phyloP scores from a whole-genome alignment of 2,797 vertebrate species.

The Salmo trutta region DNA sequence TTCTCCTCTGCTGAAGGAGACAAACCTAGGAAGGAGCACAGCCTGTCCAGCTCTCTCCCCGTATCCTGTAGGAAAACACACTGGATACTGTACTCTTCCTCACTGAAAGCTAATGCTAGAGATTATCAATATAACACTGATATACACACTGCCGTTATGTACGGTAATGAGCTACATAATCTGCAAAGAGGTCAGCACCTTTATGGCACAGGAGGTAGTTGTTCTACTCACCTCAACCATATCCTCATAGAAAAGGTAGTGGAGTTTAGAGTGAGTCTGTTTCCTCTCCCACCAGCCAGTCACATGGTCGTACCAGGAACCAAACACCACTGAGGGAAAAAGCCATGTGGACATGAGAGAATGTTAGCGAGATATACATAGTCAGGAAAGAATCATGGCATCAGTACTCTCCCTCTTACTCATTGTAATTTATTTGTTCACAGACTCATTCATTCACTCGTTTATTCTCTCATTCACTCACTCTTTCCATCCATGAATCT shows the following conservation, averaged over 20 bases:
- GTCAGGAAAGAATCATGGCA: not conserved
- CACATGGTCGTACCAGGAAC: conserved; percentile 83
- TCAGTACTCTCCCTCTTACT: not conserved
- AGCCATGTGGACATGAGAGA: not conserved
- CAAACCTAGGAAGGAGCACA: conserved; percentile 76
- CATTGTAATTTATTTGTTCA: not conserved
- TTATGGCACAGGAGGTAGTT: not conserved
- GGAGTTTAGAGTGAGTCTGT: conserved; percentile 71
- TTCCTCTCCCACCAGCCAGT: conserved; percentile 82
- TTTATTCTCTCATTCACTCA: conserved; percentile 34
- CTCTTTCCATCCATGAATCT: conserved; percentile 66
- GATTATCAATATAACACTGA: not conserved
- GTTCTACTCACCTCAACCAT: conserved; percentile 1
- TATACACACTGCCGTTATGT: not conserved
- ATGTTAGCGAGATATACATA: not conserved
- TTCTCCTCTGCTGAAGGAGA: conserved; percentile 63
- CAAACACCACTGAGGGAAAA: conserved; percentile 71
- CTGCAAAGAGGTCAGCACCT: not conserved
- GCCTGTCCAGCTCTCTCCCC: conserved; percentile 73
- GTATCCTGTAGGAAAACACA: conserved; percentile 68
- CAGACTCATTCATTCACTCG: not conserved
- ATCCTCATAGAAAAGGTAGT: conserved; percentile 54
- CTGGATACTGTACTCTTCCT: too few species aligned
- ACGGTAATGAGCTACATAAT: not conserved
- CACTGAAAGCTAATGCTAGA: not conserved